Evolutionary conservation across 2,797 vertebrate genomes (phyloP).

Genomic region (Xenentodon cancila): DNA sequence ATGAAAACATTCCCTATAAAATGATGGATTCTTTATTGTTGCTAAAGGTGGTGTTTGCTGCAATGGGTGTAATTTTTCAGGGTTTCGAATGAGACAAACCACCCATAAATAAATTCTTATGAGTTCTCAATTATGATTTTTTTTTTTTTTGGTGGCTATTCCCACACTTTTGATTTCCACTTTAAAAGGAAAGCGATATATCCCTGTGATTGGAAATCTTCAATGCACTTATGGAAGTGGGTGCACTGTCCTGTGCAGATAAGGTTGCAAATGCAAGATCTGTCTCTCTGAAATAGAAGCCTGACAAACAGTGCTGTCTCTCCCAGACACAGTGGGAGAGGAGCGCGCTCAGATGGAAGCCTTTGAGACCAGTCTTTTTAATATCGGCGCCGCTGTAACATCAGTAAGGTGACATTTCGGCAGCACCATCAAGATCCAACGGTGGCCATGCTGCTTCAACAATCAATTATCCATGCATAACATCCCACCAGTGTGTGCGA

Average conservation of each 20-base stretch:
- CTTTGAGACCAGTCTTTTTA: constrained; percentile 84
- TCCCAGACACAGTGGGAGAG: constrained; percentile 80
- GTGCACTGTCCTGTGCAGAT: constrained; percentile 84
- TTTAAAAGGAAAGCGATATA: constrained; percentile 79
- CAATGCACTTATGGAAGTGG: constrained; percentile 79
- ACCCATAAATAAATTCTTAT: constrained; percentile 70
- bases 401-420: constrained; percentile 89
- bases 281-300: constrained; percentile 77
- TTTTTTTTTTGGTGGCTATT: constrained; percentile 46
- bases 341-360: constrained; percentile 71
- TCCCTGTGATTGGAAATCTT: constrained; percentile 81
- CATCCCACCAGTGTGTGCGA: constrained; percentile 80
- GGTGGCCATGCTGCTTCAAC: constrained; percentile 78
- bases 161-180: constrained; percentile 80
- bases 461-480: constrained; percentile 89
- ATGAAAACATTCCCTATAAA: constrained; percentile 68
- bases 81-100: constrained; percentile 71
- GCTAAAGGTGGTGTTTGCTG: constrained; percentile 61
- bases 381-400: constrained; percentile 83
- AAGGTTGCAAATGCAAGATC: constrained; percentile 77
- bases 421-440: constrained; percentile 84
- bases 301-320: constrained; percentile 78
- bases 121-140: constrained; percentile 75
- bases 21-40: constrained; percentile 74
- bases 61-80: constrained; percentile 70